Percentiles rank a stretch among this genome's conserved stretches.
These are phyloP conservation scores for Xiphorhynchus erythropygius DNA, from an alignment of 2,797 vertebrate species.

Conservation along the genomic window DNA sequence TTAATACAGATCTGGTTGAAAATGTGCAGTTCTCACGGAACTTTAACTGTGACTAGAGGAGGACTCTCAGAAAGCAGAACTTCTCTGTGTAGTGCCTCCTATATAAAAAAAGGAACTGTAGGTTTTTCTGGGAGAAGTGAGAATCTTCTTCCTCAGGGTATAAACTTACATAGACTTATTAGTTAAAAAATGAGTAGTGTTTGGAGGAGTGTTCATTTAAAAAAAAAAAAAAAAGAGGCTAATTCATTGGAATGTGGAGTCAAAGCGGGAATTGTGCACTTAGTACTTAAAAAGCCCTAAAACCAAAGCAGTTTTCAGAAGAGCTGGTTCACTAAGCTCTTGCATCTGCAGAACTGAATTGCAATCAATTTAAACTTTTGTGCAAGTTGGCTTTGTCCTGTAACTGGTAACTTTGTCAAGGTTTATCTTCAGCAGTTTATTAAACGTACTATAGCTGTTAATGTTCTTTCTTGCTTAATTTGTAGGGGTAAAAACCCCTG, in stretches of 20 bases:
- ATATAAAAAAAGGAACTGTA: neutral
- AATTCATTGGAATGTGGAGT: neutral
- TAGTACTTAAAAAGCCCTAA: neutral
- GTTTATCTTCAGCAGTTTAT: neutral
- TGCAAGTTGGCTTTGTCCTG: neutral
- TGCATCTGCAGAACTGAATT: neutral
- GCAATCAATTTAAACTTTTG: neutral
- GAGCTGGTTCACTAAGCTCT: neutral
- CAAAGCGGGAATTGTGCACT: neutral
- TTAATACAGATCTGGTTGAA: neutral
- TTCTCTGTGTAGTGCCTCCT: neutral
- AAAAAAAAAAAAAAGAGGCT: neutral
- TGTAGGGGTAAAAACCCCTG: fast-evolving
- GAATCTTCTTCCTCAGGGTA: neutral
- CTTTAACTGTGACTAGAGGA: neutral
- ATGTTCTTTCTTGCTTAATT: neutral
- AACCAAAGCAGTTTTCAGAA: neutral
- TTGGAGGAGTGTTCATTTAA: neutral
- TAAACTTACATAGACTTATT: neutral
- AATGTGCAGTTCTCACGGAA: neutral
- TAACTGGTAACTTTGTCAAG: neutral
- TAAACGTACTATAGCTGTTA: neutral
- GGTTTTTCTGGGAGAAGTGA: neutral
- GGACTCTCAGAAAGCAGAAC: neutral
- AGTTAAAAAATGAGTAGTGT: neutral